phyloP scores from a whole-genome alignment of 2,797 vertebrate genomes.

The Smutsia gigantea region DNA sequence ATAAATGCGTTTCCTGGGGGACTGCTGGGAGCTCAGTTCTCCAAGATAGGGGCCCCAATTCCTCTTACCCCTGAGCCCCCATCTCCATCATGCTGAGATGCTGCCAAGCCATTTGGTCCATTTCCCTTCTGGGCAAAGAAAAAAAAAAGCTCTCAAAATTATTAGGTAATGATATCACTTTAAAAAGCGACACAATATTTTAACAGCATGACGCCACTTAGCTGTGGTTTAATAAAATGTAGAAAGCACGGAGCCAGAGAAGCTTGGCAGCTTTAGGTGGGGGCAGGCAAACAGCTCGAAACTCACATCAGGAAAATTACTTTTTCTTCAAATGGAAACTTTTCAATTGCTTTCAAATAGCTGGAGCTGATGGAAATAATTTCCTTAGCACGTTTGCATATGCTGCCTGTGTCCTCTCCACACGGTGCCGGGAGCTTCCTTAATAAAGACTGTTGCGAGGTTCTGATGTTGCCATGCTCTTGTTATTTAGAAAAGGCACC shows the following conservation, averaged over 20 bases:
- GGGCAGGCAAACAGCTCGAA: slow-evolving; percentile 71
- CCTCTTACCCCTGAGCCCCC: not conserved
- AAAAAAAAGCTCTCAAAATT: slow-evolving; percentile 75
- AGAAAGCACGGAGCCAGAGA: slow-evolving; percentile 71
- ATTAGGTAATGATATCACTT: slow-evolving; percentile 80
- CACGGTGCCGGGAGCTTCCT: slow-evolving; percentile 73
- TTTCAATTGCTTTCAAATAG: slow-evolving; percentile 79
- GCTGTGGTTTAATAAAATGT: slow-evolving; percentile 80
- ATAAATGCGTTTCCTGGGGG: not conserved
- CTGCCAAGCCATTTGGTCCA: slow-evolving; percentile 16
- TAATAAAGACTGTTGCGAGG: slow-evolving; percentile 78
- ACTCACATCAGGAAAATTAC: slow-evolving; percentile 71
- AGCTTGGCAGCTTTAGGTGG: slow-evolving; percentile 53
- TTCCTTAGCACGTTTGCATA: slow-evolving; percentile 72
- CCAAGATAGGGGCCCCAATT: not conserved
- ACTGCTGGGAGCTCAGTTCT: not conserved
- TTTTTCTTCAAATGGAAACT: slow-evolving; percentile 80
- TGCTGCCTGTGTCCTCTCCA: slow-evolving; percentile 74
- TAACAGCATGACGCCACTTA: slow-evolving; percentile 79
- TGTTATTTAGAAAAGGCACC: slow-evolving; percentile 70
- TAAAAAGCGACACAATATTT: slow-evolving; percentile 76
- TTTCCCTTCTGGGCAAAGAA: slow-evolving; percentile 63
- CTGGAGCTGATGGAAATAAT: slow-evolving; percentile 77
- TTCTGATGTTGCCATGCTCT: slow-evolving; percentile 70
- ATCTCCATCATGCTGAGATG: not conserved